phyloP scores from a whole-genome alignment of 2,797 vertebrate species.

The Enteromius thamalakanensis region DNA sequence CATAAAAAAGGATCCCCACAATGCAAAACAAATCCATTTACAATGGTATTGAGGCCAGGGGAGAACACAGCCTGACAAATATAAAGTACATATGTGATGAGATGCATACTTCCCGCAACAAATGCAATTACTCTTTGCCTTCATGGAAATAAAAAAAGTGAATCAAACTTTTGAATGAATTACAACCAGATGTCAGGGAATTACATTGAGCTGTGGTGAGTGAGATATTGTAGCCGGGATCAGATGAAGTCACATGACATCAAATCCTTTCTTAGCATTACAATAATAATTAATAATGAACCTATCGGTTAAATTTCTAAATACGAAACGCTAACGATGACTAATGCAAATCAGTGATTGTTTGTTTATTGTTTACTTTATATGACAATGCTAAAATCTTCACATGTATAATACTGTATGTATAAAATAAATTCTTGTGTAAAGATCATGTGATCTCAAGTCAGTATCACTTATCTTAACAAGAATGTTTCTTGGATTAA shows the following conservation, averaged over 20 bases:
- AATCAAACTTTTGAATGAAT: background rate
- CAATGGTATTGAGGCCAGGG: background rate
- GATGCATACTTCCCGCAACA: background rate
- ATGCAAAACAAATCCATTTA: slow-evolving; percentile 49
- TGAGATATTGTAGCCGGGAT: background rate
- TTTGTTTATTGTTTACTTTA: background rate
- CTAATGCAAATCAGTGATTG: background rate
- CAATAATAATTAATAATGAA: background rate
- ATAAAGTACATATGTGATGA: background rate
- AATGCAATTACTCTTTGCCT: slow-evolving; percentile 8
- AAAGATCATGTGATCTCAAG: background rate
- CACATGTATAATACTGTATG: background rate
- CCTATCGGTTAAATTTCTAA: background rate
- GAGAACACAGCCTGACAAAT: slow-evolving; percentile 26
- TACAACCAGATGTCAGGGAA: slow-evolving; percentile 14
- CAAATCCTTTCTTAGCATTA: background rate
- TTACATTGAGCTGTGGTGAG: background rate
- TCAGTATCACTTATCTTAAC: background rate
- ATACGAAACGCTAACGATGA: background rate
- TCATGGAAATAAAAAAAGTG: background rate
- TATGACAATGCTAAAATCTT: background rate
- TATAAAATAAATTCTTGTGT: background rate
- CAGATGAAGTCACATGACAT: too few species aligned
- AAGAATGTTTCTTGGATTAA: background rate
- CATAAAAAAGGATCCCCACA: slow-evolving; percentile 34